A percentile compares a stretch with the other conserved stretches of the same genome.
Evolutionary conservation across 2,797 vertebrate species (phyloP).

Genomic region (Catharus ustulatus): DNA sequence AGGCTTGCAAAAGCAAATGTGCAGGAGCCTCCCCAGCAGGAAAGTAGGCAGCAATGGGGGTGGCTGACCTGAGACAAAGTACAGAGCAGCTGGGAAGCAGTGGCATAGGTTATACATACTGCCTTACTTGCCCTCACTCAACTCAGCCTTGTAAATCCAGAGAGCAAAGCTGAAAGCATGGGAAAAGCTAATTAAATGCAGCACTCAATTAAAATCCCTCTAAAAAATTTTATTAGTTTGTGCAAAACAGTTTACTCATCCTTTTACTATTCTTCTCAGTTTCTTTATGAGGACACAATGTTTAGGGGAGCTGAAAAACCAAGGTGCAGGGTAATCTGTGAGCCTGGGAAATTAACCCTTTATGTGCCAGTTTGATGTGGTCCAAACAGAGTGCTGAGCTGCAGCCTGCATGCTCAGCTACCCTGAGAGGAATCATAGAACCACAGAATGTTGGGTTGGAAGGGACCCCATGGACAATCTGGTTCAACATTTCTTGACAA

Average conservation of each 20-base stretch:
- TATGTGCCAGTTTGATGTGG: background rate
- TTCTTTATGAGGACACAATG: background rate
- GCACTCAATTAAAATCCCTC: background rate
- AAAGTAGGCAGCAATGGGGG: background rate
- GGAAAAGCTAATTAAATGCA: constrained; percentile 34
- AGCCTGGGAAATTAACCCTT: background rate
- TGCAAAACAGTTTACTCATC: constrained; percentile 1
- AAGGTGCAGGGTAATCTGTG: background rate
- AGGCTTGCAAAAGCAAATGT: background rate
- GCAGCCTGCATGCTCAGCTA: background rate
- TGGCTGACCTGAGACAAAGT: accelerated
- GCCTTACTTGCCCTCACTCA: background rate
- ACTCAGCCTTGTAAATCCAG: background rate
- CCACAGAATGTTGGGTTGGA: accelerated
- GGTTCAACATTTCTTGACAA: background rate
- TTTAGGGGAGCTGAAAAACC: background rate
- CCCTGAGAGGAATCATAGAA: background rate
- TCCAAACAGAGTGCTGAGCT: background rate
- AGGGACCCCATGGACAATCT: background rate
- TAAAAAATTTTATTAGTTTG: background rate
- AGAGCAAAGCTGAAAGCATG: background rate
- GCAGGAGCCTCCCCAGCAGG: background rate
- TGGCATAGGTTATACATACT: background rate
- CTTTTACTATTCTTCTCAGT: background rate
- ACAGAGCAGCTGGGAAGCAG: background rate